These are phyloP conservation scores for Cosmia pyralina DNA, from an alignment of 2,888 invertebrate genomes.

Conservation along the genomic window DNA sequence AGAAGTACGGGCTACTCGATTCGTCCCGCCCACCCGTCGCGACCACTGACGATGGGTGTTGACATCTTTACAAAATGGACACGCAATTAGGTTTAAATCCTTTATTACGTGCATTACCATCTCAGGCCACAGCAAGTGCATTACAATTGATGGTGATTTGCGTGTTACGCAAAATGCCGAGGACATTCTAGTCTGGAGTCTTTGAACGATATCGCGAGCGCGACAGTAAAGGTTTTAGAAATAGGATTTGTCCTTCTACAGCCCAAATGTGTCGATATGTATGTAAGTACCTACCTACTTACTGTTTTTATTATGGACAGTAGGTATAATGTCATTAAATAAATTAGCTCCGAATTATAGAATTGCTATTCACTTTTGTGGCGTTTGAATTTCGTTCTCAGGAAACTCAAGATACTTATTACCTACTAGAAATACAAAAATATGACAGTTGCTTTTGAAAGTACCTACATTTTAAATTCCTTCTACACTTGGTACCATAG, in stretches of 20 bases:
- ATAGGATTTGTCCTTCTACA: background rate
- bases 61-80: conserved; percentile 67
- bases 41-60: conserved; percentile 41
- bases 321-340: background rate
- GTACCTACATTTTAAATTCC: background rate
- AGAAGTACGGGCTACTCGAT: conserved; percentile 63
- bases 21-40: conserved; percentile 67
- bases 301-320: background rate
- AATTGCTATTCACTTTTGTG: background rate
- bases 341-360: background rate
- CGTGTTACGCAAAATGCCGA: conserved; percentile 36
- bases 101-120: conserved; percentile 54
- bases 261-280: background rate
- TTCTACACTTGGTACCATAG: too few relatives aligned
- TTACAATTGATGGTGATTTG: conserved; percentile 48
- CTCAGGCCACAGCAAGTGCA: conserved; percentile 36
- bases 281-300: too few relatives aligned
- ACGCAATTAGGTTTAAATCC: conserved; percentile 49
- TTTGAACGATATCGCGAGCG: background rate
- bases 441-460: background rate
- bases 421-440: background rate
- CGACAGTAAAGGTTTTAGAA: background rate
- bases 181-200: conserved; percentile 1
- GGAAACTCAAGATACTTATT: background rate
- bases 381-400: background rate